phyloP scores from a whole-genome alignment of 1,140 invertebrate genomes.

The Mactra quadrangularis region DNA sequence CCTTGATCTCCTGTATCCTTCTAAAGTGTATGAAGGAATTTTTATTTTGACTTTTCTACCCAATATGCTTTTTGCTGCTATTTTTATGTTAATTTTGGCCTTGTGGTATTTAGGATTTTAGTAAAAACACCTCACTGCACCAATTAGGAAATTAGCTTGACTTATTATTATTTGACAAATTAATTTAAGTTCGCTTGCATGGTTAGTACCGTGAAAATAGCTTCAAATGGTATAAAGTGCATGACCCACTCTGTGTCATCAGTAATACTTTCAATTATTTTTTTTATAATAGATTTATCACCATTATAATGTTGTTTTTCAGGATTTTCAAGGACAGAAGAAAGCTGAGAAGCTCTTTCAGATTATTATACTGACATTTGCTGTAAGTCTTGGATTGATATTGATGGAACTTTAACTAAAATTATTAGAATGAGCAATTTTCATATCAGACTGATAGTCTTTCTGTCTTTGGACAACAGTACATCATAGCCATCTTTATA shows the following conservation, averaged over 20 bases:
- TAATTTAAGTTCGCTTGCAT: neutral
- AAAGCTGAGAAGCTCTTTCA: slow-evolving; percentile 94
- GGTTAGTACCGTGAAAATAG: neutral
- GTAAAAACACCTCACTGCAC: neutral
- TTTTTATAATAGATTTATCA: neutral
- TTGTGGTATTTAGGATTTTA: neutral
- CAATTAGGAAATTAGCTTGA: neutral
- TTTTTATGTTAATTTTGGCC: neutral
- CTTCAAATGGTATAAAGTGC: neutral
- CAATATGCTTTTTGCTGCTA: neutral
- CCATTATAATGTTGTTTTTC: slow-evolving; percentile 61
- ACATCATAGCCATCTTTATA: neutral
- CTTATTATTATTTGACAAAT: neutral
- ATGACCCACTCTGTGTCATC: neutral
- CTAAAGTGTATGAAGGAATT: neutral
- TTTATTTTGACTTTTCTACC: neutral
- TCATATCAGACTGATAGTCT: neutral
- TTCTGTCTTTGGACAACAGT: neutral
- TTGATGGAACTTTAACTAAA: slow-evolving; percentile 11
- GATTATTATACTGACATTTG: slow-evolving; percentile 94
- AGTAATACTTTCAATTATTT: neutral
- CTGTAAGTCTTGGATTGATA: slow-evolving; percentile 85
- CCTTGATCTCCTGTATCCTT: neutral
- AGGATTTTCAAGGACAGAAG: slow-evolving; percentile 96
- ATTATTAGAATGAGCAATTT: slow-evolving; percentile 5